Evolutionary conservation across 2,113 vertebrate genomes (phyloP).

Genomic region (Oreochromis niloticus): DNA sequence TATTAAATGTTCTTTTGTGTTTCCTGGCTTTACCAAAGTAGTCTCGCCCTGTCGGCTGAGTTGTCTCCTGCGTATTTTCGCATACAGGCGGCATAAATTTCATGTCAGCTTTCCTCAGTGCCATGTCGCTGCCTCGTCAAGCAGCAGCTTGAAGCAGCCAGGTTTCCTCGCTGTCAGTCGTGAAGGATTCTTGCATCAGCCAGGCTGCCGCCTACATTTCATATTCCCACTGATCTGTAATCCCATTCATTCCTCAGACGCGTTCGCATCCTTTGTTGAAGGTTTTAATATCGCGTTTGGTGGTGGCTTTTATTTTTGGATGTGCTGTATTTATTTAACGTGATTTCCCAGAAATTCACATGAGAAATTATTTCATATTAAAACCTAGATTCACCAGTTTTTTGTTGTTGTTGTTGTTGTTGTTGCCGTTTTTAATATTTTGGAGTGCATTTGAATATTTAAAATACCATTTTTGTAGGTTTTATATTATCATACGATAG

Average conservation of each 20-base stretch:
- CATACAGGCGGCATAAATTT: constrained; percentile 17
- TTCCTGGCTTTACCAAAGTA: background rate
- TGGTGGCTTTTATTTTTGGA: constrained; percentile 9
- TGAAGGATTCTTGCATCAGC: constrained; percentile 36
- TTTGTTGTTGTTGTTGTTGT: background rate
- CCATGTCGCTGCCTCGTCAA: constrained; percentile 18
- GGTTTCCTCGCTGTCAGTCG: constrained; percentile 30
- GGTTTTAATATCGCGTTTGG: background rate
- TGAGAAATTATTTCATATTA: background rate
- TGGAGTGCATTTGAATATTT: background rate
- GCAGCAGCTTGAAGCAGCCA: constrained; percentile 1
- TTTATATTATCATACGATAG: background rate
- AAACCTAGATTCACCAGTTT: background rate
- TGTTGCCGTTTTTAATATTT: background rate
- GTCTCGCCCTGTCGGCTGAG: background rate
- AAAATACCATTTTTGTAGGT: background rate
- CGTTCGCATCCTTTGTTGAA: background rate
- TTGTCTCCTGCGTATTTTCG: background rate
- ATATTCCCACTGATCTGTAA: constrained; percentile 32
- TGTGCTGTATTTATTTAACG: background rate
- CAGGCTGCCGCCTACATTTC: constrained; percentile 28
- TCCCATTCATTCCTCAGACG: constrained; percentile 14
- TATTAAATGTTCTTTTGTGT: background rate
- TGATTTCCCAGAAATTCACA: background rate
- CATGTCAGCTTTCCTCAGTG: constrained; percentile 27